These are phyloP conservation scores for Miichthys miiuy DNA, from an alignment of 2,797 vertebrate species.

Conservation along the genomic window DNA sequence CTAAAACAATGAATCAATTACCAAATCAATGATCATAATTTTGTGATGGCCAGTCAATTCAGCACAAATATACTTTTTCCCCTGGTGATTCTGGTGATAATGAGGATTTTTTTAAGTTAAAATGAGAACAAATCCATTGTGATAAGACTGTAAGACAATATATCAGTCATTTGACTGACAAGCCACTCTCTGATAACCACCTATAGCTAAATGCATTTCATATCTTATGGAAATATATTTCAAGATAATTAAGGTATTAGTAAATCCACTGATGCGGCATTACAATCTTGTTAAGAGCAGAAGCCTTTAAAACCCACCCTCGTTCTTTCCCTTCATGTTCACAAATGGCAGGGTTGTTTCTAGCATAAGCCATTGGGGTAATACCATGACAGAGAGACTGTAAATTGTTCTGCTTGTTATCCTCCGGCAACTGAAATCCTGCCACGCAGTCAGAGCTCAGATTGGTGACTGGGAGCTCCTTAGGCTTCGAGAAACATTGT, in stretches of 20 bases:
- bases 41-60: neutral
- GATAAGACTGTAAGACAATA: neutral
- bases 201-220: slow-evolving; percentile 12
- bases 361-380: slow-evolving; percentile 64
- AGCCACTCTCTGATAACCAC: neutral
- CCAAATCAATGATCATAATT: neutral
- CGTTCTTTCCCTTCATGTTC: slow-evolving; percentile 35
- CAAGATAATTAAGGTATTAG: slow-evolving; percentile 38
- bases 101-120: neutral
- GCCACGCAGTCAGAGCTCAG: slow-evolving; percentile 71
- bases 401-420: slow-evolving; percentile 82
- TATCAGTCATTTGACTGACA: neutral
- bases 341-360: slow-evolving; percentile 63
- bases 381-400: slow-evolving; percentile 74
- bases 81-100: neutral
- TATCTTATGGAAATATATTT: slow-evolving; percentile 12
- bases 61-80: neutral
- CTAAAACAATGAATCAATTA: neutral
- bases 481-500: slow-evolving; percentile 76
- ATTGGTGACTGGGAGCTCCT: slow-evolving; percentile 75
- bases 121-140: neutral
- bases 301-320: slow-evolving; percentile 29
- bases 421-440: slow-evolving; percentile 77
- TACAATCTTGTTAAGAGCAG: slow-evolving; percentile 31
- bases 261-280: slow-evolving; percentile 30